phyloP scores from a whole-genome alignment of 1,140 invertebrate genomes.

The Parapsyche elsis region DNA sequence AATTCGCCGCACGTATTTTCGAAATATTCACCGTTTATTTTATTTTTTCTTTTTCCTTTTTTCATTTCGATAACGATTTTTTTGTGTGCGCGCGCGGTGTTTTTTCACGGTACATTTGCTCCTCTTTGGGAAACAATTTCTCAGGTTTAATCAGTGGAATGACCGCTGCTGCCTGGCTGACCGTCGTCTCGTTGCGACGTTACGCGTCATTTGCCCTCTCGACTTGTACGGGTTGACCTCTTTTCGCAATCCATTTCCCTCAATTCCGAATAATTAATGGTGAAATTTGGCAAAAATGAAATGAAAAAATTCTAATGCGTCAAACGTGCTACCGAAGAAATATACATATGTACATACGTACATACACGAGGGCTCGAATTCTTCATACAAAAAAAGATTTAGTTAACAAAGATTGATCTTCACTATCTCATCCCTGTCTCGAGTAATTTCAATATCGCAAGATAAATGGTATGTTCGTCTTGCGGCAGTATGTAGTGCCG shows the following conservation, averaged over 20 bases:
- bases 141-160: slow-evolving; percentile 38
- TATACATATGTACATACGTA: too few relatives aligned
- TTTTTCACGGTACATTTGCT: slow-evolving; percentile 19
- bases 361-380: too few relatives aligned
- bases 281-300: neutral
- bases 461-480: slow-evolving; percentile 10
- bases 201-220: slow-evolving; percentile 20
- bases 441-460: slow-evolving; percentile 24
- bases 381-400: too few relatives aligned
- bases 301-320: neutral
- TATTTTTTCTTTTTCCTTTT: neutral
- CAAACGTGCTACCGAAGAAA: too few relatives aligned
- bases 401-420: too few relatives aligned
- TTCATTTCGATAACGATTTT: neutral
- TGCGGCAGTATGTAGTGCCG: neutral
- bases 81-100: neutral
- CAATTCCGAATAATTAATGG: slow-evolving; percentile 13
- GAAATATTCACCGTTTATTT: neutral
- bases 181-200: neutral
- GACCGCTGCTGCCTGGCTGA: slow-evolving; percentile 1
- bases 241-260: slow-evolving; percentile 19
- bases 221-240: slow-evolving; percentile 17
- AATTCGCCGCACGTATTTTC: neutral
- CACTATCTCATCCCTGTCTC: slow-evolving; percentile 2
- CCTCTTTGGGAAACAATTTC: slow-evolving; percentile 18